Base-by-base conservation (phyloP, 92 coral and sea anemone species). In the Ricordea florida region DNA sequence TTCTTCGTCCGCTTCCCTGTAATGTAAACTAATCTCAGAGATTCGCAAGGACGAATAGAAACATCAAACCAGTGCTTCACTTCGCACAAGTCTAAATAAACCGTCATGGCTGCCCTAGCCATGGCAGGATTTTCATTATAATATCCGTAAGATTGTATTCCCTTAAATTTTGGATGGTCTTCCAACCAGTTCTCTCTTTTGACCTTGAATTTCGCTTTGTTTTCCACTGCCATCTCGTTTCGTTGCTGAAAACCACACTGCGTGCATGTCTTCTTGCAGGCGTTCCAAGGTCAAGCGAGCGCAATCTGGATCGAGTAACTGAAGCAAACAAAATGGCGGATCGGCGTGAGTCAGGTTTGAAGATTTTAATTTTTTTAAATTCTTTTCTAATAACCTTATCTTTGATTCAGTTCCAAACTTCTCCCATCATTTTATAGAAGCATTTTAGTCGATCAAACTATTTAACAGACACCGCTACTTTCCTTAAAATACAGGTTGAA, bases 41-140 rank as follows among this genome's bases (percentile, higher is more conserved):
- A 79, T 33, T 91, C 90, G 70, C 97, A 94, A 6, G 91, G 91
- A 56, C 78, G 89, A 26, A 94, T 59, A 27, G 69, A 41, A 29
- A 94, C 97, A 3, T 81, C 86, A 66, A 91, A 91, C 98, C 98
- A 94, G 36, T 93, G 92, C 57, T 94, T 94, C 15, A 57, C 80
- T 79, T 94, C 98, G 38, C 93, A 88, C 42, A 94, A 75, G 32
- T 94, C 98, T 36, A 94, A 60, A 57, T 91, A 94, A 50, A 94
- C 98, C 70, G 84, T 69, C 81, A 94, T 92, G 34, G 89, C 94
- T 14, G 89, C 68, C 35, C 97, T 77, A 29, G 87, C 69, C 9
- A 84, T 7, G 3, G 69, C 63, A 0, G 70, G 30, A 13, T 80
- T 70, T 67, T 70, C 69, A 34, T 81, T 44, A 49, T 66, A 82